Evolutionary conservation across 2,113 vertebrate species (phyloP), one percentile per base, ranked within the genome.

Genomic region (Protobothrops flavoviridis): DNA sequence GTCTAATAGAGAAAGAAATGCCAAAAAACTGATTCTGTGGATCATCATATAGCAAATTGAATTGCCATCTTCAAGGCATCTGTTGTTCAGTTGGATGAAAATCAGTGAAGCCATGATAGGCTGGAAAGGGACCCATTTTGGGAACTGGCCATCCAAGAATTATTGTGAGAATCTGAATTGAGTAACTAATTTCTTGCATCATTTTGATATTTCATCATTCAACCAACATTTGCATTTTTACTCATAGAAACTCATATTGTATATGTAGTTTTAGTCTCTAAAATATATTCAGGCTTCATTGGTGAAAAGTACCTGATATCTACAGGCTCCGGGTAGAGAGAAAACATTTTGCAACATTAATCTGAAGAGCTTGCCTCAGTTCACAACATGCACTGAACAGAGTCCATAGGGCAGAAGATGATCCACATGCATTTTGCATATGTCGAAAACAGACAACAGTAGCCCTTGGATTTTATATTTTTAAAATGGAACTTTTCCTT

Each of bases 1-100:
- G 95, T 95, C 94, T 96, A 52, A 90, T 94, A 95, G 95, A 95
- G 94, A 96, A 96, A 94, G 93, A 91, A 96, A 90, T 86, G 92
- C 56, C 93, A 95, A 85, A 26, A 90, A 45, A 33, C 43, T 94
- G 87, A 90, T 94, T 53, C 92, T 96, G 91, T 85, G 93, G 94
- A 94, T 92, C 87, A 59, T 12, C 3, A 95, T 92, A 95, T 0
- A 0, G 90, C 86, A 94, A 89, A 94, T 29, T 96, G 94, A 96
- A 96, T 94, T 89, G 24, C 81, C 89, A 7, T 91, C 90, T 94
- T 74, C 81, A 48, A 74, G 90, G 81, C 88, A 85, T 94, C 95
- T 96, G 96, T 96, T 96, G 94, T 94, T 96, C 90, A 91, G 89
- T 91, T 96, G 89, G 69, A 93, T 93, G 74, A 87, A 94, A 96